Base-by-base conservation (phyloP, 2,797 vertebrate genomes). In the Gobionotothen gibberifrons region DNA sequence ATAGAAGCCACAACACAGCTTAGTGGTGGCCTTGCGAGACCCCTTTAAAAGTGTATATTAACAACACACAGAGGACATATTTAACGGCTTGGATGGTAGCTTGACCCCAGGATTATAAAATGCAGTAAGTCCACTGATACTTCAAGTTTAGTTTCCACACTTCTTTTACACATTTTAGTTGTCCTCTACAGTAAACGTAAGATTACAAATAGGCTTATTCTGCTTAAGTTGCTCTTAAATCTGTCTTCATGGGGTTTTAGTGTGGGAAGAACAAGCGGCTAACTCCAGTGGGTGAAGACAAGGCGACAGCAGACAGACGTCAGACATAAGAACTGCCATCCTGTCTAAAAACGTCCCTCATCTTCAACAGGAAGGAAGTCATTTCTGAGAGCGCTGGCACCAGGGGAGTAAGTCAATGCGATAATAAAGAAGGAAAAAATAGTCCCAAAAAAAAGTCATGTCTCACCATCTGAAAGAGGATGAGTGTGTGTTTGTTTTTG, bases 341-440 rank as follows among this genome's bases (percentile, higher is more conserved):
- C 90, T 88, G 89, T 90, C 93, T 92, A 93, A 93, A 94, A 94
- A 92, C 64, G 85, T 89, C 88, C 78, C 79, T 63, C 87, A 84
- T 89, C 92, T 85, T 76, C 69, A 75, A 84, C 90, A 93, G 94
- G 94, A 95, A 95, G 94, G 93, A 95, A 95, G 89, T 94, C 79
- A 92, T 95, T 95, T 94, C 72, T 87, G 79, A 88, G 84, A 79
- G 85, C 77, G 79, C 81, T 62, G 76, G 85, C 85, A 91, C 76
- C 90, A 72, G 84, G 90, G 92, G 92, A 94, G 86, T 58, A 72
- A 64, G 87, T 60, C 69, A 44, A 6, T 9, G 71, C 65, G 86
- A 89, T 87, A 85, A 85, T 36, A 36, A 86, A 72, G 57, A 15
- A 13, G 76, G 56, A 86, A 76, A 74, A 82, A 74, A 81, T 57